Conservation (phyloP, 2,797 vertebrate genomes). For the Mionectes olivaceus region DNA sequence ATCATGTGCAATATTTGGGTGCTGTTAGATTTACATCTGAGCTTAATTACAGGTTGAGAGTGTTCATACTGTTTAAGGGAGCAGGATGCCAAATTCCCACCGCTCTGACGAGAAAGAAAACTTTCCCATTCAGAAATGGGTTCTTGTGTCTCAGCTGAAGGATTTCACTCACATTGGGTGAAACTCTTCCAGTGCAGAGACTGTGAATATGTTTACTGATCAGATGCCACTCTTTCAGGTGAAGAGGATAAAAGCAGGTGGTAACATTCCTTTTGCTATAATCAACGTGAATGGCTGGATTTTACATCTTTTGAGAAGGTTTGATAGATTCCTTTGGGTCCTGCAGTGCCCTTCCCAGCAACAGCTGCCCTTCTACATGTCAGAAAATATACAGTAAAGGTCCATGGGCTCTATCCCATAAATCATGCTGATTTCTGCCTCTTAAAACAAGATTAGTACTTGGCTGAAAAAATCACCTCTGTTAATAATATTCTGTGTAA, state of each 20-base stretch:
- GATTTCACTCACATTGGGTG: neutral
- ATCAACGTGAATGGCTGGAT: neutral
- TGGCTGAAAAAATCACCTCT: neutral
- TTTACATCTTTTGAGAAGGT: neutral
- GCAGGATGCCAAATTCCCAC: neutral
- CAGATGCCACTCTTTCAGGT: neutral
- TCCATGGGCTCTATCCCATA: neutral
- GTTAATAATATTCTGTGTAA: neutral
- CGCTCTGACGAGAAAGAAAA: neutral
- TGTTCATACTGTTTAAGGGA: neutral
- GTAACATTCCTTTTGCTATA: neutral
- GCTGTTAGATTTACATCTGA: neutral
- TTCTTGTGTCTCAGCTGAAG: neutral
- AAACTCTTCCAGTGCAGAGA: neutral
- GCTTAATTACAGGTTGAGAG: neutral
- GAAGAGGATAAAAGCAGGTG: neutral
- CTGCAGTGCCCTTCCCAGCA: neutral
- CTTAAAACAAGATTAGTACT: neutral
- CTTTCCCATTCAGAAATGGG: neutral
- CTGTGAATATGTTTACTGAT: neutral
- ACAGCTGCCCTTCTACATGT: neutral
- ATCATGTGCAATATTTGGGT: neutral
- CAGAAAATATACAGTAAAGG: neutral
- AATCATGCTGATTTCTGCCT: neutral
- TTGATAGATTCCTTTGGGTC: neutral